Evolutionary conservation across 2,797 vertebrate species (phyloP).

Genomic region (Anguilla marmorata): DNA sequence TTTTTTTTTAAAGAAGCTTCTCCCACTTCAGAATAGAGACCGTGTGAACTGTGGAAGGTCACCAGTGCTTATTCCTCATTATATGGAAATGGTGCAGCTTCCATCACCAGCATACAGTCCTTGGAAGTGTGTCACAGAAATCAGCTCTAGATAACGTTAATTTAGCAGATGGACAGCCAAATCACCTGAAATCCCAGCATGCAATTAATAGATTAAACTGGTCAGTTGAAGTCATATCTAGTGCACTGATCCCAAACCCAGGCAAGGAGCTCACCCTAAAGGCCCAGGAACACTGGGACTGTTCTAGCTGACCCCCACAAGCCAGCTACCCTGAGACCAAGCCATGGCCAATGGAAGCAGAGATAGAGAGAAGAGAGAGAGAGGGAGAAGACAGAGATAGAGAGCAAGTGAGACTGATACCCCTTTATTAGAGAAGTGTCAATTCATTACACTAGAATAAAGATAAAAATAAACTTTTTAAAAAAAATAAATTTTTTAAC

Average conservation of each 20-base stretch:
- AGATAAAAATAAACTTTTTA: too few species aligned
- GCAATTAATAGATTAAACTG: not conserved
- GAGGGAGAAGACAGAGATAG: too few species aligned
- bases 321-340: too few species aligned
- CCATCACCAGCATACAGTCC: not conserved
- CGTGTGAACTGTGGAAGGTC: not conserved
- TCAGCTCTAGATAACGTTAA: not conserved
- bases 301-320: not conserved
- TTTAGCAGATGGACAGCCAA: not conserved
- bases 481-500: too few species aligned
- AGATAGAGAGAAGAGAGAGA: too few species aligned
- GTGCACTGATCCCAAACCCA: not conserved
- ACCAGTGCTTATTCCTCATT: not conserved
- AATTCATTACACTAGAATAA: too few species aligned
- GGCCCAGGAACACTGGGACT: too few species aligned
- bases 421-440: too few species aligned
- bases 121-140: not conserved
- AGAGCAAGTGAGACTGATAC: too few species aligned
- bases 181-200: not conserved
- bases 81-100: not conserved
- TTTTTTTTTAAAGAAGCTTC: not conserved
- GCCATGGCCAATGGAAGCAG: too few species aligned
- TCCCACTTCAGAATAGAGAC: not conserved
- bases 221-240: not conserved
- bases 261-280: too few species aligned